Conservation (phyloP, 2,113 vertebrate species). For the Perca fluviatilis region DNA sequence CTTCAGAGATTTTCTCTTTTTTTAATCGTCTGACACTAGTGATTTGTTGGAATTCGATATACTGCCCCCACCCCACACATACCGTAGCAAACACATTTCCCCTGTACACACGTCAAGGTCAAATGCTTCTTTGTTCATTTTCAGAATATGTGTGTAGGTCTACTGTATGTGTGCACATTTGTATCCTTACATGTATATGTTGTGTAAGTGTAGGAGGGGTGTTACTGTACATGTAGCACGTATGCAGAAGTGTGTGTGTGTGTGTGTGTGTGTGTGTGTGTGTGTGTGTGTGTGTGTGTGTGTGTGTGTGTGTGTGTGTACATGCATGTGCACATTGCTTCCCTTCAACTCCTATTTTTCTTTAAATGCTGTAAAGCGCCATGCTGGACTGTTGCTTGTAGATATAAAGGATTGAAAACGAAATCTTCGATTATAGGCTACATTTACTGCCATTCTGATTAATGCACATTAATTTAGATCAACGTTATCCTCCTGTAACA, state of each 20-base stretch:
- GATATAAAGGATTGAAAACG: neutral
- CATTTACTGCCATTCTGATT: neutral
- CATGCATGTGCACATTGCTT: neutral
- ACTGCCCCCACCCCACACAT: conserved; percentile 10
- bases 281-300: neutral
- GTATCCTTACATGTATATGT: neutral
- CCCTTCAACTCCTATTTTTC: neutral
- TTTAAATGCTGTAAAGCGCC: neutral
- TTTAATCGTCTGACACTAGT: conserved; percentile 42
- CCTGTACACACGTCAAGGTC: conserved; percentile 53
- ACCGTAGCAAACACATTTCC: neutral
- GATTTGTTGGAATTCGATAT: conserved; percentile 45
- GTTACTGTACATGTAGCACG: neutral
- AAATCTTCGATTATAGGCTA: neutral
- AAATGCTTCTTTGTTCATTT: neutral
- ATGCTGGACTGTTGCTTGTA: neutral
- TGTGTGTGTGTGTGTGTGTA: neutral
- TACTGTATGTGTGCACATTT: neutral
- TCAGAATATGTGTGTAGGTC: neutral
- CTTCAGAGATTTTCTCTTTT: conserved; percentile 30
- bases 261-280: neutral
- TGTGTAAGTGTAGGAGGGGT: neutral
- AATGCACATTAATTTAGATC: neutral
- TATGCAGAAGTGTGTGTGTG: neutral
- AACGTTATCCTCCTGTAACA: neutral